These are phyloP conservation scores for Epiperipatus broadwayi DNA, from an alignment of 2,888 invertebrate species.

Conservation along the genomic window DNA sequence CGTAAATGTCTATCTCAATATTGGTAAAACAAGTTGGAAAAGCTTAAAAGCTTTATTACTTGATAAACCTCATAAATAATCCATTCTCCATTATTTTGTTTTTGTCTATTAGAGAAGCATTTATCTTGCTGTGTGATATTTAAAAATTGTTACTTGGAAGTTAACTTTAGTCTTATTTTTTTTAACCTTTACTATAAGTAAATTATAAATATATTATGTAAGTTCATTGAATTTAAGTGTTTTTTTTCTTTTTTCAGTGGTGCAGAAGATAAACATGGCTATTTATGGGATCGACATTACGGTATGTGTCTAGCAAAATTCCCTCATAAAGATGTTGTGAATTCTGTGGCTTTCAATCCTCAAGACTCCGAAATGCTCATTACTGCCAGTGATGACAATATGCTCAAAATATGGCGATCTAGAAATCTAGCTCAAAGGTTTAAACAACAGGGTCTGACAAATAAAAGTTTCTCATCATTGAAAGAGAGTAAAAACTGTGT, in stretches of 20 bases:
- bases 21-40: no score
- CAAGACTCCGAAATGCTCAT: conserved; percentile 57
- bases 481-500: no score
- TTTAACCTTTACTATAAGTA: no score
- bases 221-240: conserved; percentile 13
- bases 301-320: conserved; percentile 52
- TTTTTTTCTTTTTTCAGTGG: conserved; percentile 38
- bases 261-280: conserved; percentile 60
- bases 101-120: no score
- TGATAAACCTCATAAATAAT: no score
- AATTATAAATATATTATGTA: neutral
- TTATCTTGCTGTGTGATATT: no score
- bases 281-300: conserved; percentile 66
- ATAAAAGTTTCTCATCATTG: no score
- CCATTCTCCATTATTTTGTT: no score
- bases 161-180: neutral
- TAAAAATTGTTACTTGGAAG: neutral
- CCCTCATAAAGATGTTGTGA: conserved; percentile 58
- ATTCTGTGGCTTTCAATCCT: conserved; percentile 66
- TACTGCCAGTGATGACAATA: conserved; percentile 59
- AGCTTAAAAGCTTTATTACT: no score
- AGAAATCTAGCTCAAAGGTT: no score
- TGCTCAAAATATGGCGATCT: conserved; percentile 43
- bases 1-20: no score
- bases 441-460: no score